A percentile compares a stretch with the other conserved stretches of the same genome.
Conservation (phyloP, 2,113 vertebrate species). For the Varanus komodoensis region DNA sequence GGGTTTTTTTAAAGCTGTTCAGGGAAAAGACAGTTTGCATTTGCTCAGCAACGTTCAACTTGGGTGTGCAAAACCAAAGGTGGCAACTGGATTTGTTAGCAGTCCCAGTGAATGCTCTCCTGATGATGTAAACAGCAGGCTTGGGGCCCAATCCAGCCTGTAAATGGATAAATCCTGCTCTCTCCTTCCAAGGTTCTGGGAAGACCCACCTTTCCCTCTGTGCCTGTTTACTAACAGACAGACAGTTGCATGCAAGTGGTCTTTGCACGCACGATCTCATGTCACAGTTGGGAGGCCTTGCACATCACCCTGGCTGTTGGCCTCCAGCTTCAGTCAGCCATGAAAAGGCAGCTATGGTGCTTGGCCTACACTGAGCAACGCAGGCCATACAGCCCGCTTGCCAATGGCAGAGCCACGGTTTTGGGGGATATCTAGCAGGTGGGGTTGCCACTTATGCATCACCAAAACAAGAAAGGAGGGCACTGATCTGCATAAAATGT, state of each 20-base stretch:
- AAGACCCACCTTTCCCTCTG: neutral
- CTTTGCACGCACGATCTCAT: neutral
- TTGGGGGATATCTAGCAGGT: neutral
- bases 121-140: neutral
- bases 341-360: neutral
- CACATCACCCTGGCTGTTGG: no score
- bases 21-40: neutral
- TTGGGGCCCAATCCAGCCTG: neutral
- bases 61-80: neutral
- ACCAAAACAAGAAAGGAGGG: no score
- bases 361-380: neutral
- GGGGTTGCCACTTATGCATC: no score
- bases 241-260: neutral
- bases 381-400: neutral
- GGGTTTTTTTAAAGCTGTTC: neutral
- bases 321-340: neutral
- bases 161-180: neutral
- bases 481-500: no score
- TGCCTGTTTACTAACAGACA: neutral
- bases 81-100: neutral
- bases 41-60: neutral
- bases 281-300: neutral
- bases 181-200: neutral
- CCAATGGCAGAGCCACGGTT: neutral
- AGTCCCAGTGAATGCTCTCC: neutral